phyloP scores from a whole-genome alignment of 2,888 invertebrate species.

The Octodonta nipae region DNA sequence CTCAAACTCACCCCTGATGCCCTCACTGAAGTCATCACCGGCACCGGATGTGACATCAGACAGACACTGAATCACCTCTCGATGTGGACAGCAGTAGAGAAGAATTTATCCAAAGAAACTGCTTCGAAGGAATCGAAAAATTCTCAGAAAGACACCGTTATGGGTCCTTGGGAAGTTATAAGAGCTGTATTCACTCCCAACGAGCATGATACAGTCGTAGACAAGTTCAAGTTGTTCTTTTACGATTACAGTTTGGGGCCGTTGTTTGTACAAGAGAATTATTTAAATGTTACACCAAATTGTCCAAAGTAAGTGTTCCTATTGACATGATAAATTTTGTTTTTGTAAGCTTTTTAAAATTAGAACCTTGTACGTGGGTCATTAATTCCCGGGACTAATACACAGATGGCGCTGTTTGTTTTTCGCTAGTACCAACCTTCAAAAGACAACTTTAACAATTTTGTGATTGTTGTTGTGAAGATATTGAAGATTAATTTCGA shows the following conservation, averaged over 20 bases:
- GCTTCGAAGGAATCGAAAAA: conserved; percentile 43
- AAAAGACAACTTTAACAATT: too few relatives aligned
- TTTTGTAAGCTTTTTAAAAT: conserved; percentile 2
- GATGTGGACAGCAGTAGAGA: conserved; percentile 55
- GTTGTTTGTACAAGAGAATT: conserved; percentile 96
- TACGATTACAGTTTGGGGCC: conserved; percentile 93
- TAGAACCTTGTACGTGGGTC: too few relatives aligned
- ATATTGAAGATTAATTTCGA: too few relatives aligned
- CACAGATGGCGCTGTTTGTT: too few relatives aligned
- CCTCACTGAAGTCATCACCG: conserved; percentile 67
- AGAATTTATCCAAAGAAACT: conserved; percentile 35
- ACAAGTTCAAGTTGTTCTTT: conserved; percentile 86
- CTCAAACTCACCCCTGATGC: conserved; percentile 66
- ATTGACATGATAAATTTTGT: too few relatives aligned
- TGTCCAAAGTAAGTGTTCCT: conserved; percentile 51
- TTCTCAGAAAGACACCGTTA: conserved; percentile 59
- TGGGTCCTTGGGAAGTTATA: conserved; percentile 85
- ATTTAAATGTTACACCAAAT: conserved; percentile 65
- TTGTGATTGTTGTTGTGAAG: too few relatives aligned
- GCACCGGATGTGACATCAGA: conserved; percentile 84
- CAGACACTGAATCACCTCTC: conserved; percentile 85
- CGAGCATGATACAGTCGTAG: conserved; percentile 67
- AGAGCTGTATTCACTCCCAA: conserved; percentile 73
- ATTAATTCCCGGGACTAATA: too few relatives aligned
- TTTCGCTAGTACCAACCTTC: too few relatives aligned